Evolutionary conservation across 2,797 vertebrate species (phyloP), one percentile per base, ranked within the genome.

Genomic region (Tangara arthus): DNA sequence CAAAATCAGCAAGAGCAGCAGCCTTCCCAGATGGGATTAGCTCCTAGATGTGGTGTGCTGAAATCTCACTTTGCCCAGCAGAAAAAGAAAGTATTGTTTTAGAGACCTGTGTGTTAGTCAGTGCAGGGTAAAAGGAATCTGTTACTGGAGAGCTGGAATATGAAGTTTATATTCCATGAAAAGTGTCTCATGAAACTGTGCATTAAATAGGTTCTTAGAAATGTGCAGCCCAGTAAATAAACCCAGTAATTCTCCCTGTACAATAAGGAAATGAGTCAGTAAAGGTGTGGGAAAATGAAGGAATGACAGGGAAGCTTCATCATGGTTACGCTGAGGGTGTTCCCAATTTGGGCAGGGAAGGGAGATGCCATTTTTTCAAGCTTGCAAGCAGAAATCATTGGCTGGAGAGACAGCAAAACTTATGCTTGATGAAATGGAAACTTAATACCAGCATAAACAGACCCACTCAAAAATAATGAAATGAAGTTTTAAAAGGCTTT

Each of bases 401-500:
- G 55, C 89, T 82, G 79, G 61, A 75, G 75, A 68, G 82, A 32
- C 71, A 81, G 71, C 60, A 91, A 81, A 91, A 90, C 42, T 63
- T 78, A 46, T 1, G 30, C 81, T 75, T 68, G 82, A 77, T 80
- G 90, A 81, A 95, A 92, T 89, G 65, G 72, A 81, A 87, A 85
- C 83, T 73, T 84, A 95, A 96, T 78, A 9, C 47, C 46, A 60
- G 61, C 72, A 68, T 87, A 87, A 94, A 95, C 64, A 90, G 81
- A 88, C 39, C 16, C 77, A 84, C 88, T 93, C 52, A 87, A 87
- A 93, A 91, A 95, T 87, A 94, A 87, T 60, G 80, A 84, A 92
- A 92, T 89, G 89, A 64, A 78, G 57, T 91, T 95, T 82, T 83
- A 82, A 94, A 93, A 94, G 93, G 80, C 60, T 95, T 94, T 95